Evolutionary conservation across 1,140 invertebrate genomes (phyloP), one percentile per base, ranked within the genome.

Genomic region (Polypedilum vanderplanki): DNA sequence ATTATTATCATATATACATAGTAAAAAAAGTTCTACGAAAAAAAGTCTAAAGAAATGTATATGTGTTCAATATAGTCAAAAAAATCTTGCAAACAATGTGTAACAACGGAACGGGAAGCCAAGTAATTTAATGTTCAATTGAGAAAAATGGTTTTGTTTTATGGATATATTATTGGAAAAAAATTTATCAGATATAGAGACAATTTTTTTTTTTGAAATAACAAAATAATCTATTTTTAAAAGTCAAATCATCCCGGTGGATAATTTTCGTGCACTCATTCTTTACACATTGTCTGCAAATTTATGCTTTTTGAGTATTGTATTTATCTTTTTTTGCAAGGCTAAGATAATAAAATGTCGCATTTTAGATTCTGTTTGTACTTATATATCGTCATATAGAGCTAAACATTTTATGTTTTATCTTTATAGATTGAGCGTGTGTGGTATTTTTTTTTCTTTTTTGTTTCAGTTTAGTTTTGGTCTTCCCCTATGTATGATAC

Each of bases 31-130:
- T 33, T 33, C 24, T 33, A 33, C 1, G 24, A 33, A 33, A 33
- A 33, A 33, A 33, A 33, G 24, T 33, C 24, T 3, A 33, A 3
- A 33, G 24, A 33, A 33, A 33, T 33, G 24, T 33, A 5, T 33
- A 5, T 33, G 24, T 33, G 24, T 33, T 33, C 24, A 33, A 33
- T 33, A 33, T 33, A 33, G 1, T 33, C 24, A 77, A 15, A 41
- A 15, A 74, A 40, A 81, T 87, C 88, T 88, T 91, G 90, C 90
- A 92, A 92, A 92, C 91, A 92, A 92, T 92, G 90, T 91, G 91
- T 90, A 89, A 89, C 91, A 33, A 33, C 24, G 24, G 46, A n/a
- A 90, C 90, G 89, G 90, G 90, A 90, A 90, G 88, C 89, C 86
- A 87, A 86, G 86, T 86, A 86, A n/a, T n/a, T n/a, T n/a, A n/a